A percentile compares a stretch with the other conserved stretches of the same genome.
Conservation (phyloP, 2,888 invertebrate genomes). For the Lypha dubia region DNA sequence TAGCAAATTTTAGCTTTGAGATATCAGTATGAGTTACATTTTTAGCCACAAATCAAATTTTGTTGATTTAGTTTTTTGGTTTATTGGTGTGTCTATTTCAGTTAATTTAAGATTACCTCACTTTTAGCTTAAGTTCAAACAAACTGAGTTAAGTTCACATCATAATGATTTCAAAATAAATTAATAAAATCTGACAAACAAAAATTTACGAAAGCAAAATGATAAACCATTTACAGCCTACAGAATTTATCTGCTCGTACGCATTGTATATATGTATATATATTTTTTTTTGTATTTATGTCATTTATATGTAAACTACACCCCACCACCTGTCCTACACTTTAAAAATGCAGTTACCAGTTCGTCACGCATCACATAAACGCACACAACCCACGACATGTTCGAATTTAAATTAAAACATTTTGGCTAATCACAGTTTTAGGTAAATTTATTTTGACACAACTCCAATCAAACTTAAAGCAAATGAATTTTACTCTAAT, state of each 20-base stretch:
- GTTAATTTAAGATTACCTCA: conserved; percentile 38
- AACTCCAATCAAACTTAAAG: neutral
- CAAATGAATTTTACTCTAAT: no score
- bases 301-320: conserved; percentile 44
- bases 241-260: conserved; percentile 32
- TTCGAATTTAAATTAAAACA: conserved; percentile 7
- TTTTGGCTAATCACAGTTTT: conserved; percentile 28
- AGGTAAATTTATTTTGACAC: neutral
- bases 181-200: conserved; percentile 32
- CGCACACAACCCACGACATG: conserved; percentile 41
- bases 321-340: conserved; percentile 58
- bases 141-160: neutral
- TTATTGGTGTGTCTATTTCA: conserved; percentile 54
- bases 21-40: neutral
- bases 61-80: neutral
- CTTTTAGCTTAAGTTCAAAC: conserved; percentile 21
- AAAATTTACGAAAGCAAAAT: conserved; percentile 25
- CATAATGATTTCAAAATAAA: conserved; percentile 49
- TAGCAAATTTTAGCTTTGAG: neutral
- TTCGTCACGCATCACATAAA: conserved; percentile 36
- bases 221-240: conserved; percentile 48
- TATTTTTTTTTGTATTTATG: conserved; percentile 1
- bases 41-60: conserved; percentile 44
- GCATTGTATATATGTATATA: neutral
- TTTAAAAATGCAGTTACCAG: conserved; percentile 23